Percentiles rank a stretch among this genome's conserved stretches.
phyloP scores from a whole-genome alignment of 2,888 invertebrate genomes.

The Mystacides longicornis region DNA sequence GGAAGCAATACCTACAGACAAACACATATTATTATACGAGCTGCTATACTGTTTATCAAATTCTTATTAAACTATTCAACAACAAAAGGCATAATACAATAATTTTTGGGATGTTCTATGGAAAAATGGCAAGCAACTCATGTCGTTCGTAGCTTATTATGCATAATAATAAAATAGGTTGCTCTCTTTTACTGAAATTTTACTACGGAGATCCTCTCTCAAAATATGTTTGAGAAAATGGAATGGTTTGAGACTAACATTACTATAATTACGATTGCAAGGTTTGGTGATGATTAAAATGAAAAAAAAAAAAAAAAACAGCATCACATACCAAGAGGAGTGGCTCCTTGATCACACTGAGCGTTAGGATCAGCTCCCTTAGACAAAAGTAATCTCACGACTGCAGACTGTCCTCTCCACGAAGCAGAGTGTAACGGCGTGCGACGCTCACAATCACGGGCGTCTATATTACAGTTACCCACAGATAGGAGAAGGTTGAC shows the following conservation, averaged over 20 bases:
- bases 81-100: neutral
- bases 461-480: slow-evolving; percentile 82
- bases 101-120: no score
- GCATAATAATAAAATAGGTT: neutral
- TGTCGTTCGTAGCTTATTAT: neutral
- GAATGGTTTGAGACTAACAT: no score
- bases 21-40: neutral
- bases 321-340: slow-evolving; percentile 64
- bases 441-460: slow-evolving; percentile 77
- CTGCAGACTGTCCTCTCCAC: slow-evolving; percentile 88
- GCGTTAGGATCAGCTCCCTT: slow-evolving; percentile 81
- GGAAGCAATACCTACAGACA: slow-evolving; percentile 73
- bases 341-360: slow-evolving; percentile 92
- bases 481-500: slow-evolving; percentile 73
- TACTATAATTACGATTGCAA: no score
- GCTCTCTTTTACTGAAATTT: neutral
- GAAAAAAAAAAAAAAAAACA: neutral
- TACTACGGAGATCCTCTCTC: neutral
- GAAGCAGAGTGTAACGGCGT: slow-evolving; percentile 92
- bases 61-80: neutral
- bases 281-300: neutral
- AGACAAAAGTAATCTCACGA: slow-evolving; percentile 71
- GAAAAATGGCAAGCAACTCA: neutral
- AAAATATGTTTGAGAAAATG: no score
- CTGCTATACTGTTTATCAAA: slow-evolving; percentile 2